phyloP scores from a whole-genome alignment of 53 echinoderm and acorn worm genomes.

The Paracentrotus lividus region DNA sequence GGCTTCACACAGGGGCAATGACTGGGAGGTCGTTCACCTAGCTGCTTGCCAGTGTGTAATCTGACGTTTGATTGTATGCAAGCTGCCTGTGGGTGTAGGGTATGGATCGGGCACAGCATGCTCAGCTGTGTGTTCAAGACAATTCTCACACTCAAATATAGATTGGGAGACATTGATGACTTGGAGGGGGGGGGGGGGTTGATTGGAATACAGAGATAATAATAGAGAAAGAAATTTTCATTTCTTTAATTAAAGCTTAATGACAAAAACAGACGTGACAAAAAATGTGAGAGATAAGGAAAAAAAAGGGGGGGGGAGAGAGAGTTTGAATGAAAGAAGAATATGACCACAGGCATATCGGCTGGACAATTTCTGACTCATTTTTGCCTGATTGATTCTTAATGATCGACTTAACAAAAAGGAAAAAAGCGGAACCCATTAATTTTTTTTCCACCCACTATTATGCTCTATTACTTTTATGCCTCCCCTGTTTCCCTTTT shows the following conservation, averaged over 20 bases:
- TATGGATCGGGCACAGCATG: constrained; percentile 34
- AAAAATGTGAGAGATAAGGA: not conserved
- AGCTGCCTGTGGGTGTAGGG: constrained; percentile 58
- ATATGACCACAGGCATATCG: not conserved
- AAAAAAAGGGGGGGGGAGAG: not conserved
- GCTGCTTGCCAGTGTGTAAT: constrained; percentile 29
- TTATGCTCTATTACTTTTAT: not conserved
- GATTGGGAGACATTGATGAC: no score
- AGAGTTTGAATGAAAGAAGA: no score
- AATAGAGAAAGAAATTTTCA: constrained; percentile 9
- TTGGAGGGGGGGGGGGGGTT: no score
- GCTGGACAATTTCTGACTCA: constrained; percentile 1
- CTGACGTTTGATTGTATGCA: constrained; percentile 47
- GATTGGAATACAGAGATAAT: not conserved
- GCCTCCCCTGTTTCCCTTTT: not conserved
- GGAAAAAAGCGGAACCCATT: not conserved
- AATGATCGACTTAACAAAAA: not conserved
- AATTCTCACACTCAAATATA: constrained; percentile 4
- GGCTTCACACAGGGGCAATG: constrained; percentile 31
- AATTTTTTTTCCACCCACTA: no score
- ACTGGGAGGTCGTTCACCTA: constrained; percentile 62
- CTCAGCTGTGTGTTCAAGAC: constrained; percentile 30
- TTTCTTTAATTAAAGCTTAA: no score
- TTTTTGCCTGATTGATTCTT: constrained; percentile 23
- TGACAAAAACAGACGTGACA: no score